These are phyloP conservation scores for Lepidocyrtinus sp. DNA, from an alignment of 2,888 invertebrate genomes.

Conservation along the genomic window DNA sequence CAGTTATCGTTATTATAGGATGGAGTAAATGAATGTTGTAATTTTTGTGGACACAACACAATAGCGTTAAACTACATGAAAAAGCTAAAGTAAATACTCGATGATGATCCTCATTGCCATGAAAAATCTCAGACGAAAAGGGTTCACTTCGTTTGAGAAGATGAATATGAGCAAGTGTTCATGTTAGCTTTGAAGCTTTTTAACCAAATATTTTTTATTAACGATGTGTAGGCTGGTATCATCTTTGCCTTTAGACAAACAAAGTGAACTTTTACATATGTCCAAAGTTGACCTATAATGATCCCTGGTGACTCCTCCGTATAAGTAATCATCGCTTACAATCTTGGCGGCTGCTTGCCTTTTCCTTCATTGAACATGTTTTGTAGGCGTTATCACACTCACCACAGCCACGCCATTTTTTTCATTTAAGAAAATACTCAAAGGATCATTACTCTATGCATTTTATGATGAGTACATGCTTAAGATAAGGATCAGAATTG, in stretches of 20 bases:
- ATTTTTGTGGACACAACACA: constrained; percentile 41
- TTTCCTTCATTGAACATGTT: constrained; percentile 33
- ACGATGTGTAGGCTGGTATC: too few species aligned
- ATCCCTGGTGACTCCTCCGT: constrained; percentile 15
- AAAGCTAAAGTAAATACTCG: not conserved
- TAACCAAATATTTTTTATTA: too few species aligned
- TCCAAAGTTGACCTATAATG: constrained; percentile 37
- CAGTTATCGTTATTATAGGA: constrained; percentile 49
- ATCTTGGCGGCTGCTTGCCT: constrained; percentile 37
- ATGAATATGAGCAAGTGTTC: too few species aligned
- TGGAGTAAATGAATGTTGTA: constrained; percentile 33
- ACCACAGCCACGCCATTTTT: constrained; percentile 29
- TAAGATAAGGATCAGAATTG: too few species aligned
- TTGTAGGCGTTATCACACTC: constrained; percentile 44
- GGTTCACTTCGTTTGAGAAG: not conserved
- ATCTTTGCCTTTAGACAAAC: too few species aligned
- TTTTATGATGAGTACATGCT: too few species aligned
- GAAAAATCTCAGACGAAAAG: constrained; percentile 22
- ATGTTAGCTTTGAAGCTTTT: too few species aligned
- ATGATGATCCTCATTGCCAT: not conserved
- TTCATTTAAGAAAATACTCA: too few species aligned
- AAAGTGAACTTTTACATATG: too few species aligned
- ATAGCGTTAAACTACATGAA: constrained; percentile 11
- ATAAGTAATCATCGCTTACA: not conserved
- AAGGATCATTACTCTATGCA: too few species aligned